phyloP scores from a whole-genome alignment of 2,113 vertebrate genomes.

The Lipophrys pholis region DNA sequence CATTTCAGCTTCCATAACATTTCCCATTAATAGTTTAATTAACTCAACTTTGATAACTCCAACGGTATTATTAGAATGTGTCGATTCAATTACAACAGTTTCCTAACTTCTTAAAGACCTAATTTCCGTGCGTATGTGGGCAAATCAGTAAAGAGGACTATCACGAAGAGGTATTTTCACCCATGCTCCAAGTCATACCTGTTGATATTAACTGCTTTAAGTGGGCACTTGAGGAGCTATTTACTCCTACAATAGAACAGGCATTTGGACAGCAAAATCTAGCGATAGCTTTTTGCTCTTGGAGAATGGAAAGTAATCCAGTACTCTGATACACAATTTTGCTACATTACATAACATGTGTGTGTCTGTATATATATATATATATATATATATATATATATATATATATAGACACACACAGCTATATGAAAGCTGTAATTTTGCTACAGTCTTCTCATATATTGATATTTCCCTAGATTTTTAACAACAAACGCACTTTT shows the following conservation, averaged over 20 bases:
- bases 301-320: background rate
- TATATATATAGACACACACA: no score
- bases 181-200: background rate
- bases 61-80: conserved; percentile 30
- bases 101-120: conserved; percentile 34
- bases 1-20: conserved; percentile 33
- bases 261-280: background rate
- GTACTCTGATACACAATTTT: no score
- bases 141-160: background rate
- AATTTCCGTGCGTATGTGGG: conserved; percentile 11
- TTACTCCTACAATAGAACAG: background rate
- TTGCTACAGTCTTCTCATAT: no score
- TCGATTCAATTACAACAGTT: conserved; percentile 35
- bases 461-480: no score
- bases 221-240: background rate
- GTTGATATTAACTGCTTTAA: background rate
- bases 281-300: background rate
- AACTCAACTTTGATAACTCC: conserved; percentile 42
- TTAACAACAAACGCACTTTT: no score
- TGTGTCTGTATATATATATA: no score
- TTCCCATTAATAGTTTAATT: conserved; percentile 54
- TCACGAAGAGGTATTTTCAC: no score
- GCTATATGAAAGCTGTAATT: no score
- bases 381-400: no score
- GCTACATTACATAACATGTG: no score